A percentile compares a stretch with the other conserved stretches of the same genome.
Evolutionary conservation across 2,113 vertebrate genomes (phyloP).

Genomic region (Hyaena hyaena): DNA sequence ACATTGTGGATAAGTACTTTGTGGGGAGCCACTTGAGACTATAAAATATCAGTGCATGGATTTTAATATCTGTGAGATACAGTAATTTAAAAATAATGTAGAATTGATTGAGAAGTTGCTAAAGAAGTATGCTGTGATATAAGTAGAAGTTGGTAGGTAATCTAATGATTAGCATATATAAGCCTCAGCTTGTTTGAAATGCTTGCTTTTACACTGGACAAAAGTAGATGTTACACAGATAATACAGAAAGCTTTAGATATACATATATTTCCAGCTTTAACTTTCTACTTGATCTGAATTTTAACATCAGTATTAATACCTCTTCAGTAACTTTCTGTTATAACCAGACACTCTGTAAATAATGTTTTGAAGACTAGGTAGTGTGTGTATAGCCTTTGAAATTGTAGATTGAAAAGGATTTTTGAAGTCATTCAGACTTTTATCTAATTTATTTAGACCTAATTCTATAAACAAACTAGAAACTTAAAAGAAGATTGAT

Average conservation of each 20-base stretch:
- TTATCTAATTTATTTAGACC: not conserved
- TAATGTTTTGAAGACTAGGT: not conserved
- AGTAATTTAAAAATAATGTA: constrained; percentile 46
- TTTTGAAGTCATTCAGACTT: constrained; percentile 12
- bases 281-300: constrained; percentile 2
- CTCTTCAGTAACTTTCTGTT: constrained; percentile 34
- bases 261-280: constrained; percentile 43
- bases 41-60: not conserved
- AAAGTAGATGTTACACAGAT: constrained; percentile 16
- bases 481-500: not conserved
- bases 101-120: constrained; percentile 40
- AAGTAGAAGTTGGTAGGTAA: constrained; percentile 47
- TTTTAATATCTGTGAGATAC: constrained; percentile 20
- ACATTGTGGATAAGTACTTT: not conserved
- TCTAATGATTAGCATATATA: not conserved
- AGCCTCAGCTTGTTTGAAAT: constrained; percentile 14
- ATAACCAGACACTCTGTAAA: not conserved
- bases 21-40: not conserved
- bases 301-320: constrained; percentile 29
- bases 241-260: not conserved
- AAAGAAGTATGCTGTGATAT: constrained; percentile 48
- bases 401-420: constrained; percentile 48
- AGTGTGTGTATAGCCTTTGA: not conserved
- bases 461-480: not conserved
- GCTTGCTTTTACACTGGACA: not conserved